Base-by-base conservation (phyloP, 1,140 invertebrate species). In the Trichonephila inaurata region DNA sequence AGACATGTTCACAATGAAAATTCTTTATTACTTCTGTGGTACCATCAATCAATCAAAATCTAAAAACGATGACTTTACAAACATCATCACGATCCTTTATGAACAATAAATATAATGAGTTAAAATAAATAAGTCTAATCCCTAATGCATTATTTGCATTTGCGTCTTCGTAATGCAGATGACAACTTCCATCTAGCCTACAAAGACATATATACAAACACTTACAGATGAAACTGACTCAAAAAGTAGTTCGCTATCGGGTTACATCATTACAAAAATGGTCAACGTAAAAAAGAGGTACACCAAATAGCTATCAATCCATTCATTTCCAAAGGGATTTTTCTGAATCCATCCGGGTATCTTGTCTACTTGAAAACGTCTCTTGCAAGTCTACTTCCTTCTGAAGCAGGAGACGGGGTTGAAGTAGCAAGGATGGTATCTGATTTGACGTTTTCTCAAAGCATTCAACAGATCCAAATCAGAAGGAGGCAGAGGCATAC, bases 381-480 rank as follows among this genome's bases (percentile, higher is more conserved):
- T 82, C 3, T 8, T 8, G 19, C 62, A 21, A n/a, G 28, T 90
- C 51, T 90, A 95, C 85, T 94, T 94, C 81, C 94, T 94, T 94
- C 95, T 94, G 94, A 96, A 96, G 94, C 95, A 96, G 21, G 95
- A 95, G 87, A 96, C 95, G 14, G 95, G 95, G 94, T 96, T 96
- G 95, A 96, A 96, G 94, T 96, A 96, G 90, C 95, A 96, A 87
- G 95, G 95, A 89, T 96, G 95, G 86, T 96, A 96, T 87, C 95
- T 95, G 44, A 96, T 95, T 92, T 96, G 95, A 28, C 95, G 94
- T 93, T 95, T 96, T 81, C 94, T 94, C 61, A 92, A 89, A 24
- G 94, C 94, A 19, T 85, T 72, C 86, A 91, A 40, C 14, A 87
- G 16, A 58, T 94, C 93, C 19, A 83, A 14, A 2, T 89, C 89